Evolutionary conservation across 2,888 invertebrate species (phyloP).

Genomic region (Sthenelais limicola): DNA sequence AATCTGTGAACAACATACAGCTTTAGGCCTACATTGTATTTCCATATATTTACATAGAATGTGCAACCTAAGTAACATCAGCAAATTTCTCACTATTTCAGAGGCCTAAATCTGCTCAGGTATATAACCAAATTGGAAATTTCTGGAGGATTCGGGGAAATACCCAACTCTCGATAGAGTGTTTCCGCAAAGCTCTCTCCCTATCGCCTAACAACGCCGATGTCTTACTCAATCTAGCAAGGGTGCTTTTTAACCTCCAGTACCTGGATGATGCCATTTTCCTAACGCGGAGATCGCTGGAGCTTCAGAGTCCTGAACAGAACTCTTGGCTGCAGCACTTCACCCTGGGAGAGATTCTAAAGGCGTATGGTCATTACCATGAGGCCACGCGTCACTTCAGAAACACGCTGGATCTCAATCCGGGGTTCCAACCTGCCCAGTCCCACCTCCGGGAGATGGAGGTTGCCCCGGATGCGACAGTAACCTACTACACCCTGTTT

Average conservation of each 20-base stretch:
- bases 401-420: conserved; percentile 87
- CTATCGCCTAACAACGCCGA: conserved; percentile 91
- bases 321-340: conserved; percentile 94
- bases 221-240: conserved; percentile 86
- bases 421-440: conserved; percentile 87
- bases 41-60: no score
- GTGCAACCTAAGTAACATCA: background rate
- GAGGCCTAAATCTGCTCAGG: conserved; percentile 80
- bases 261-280: conserved; percentile 92
- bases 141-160: conserved; percentile 93
- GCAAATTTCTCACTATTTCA: conserved; percentile 53
- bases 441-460: conserved; percentile 87
- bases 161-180: conserved; percentile 89
- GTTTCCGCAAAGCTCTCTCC: conserved; percentile 86
- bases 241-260: conserved; percentile 87
- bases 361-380: conserved; percentile 90
- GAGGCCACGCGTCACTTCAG: conserved; percentile 88
- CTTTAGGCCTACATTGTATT: no score
- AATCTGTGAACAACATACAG: no score
- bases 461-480: conserved; percentile 82
- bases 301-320: conserved; percentile 87
- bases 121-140: conserved; percentile 92
- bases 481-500: conserved; percentile 88
- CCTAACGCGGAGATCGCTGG: conserved; percentile 86
- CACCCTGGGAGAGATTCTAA: conserved; percentile 91